phyloP scores from a whole-genome alignment of 1,140 invertebrate genomes.

The Macrobrachium rosenbergii region DNA sequence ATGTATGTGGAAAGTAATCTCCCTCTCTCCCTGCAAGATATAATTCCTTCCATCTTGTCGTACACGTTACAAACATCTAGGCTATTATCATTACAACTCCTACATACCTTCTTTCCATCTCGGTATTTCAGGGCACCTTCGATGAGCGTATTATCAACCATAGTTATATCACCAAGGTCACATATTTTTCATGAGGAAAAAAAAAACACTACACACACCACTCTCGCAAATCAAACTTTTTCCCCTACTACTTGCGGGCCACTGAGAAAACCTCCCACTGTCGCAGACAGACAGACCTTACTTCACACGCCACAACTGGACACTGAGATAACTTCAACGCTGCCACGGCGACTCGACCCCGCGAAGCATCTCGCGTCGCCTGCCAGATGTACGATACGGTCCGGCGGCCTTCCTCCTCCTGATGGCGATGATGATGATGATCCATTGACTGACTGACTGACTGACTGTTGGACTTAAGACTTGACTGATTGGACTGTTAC shows the following conservation, averaged over 20 bases:
- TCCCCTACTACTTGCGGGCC: not conserved
- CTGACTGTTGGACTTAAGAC: too few species aligned
- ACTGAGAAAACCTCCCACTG: not conserved
- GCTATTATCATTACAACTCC: too few species aligned
- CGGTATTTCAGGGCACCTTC: slow-evolving; percentile 49
- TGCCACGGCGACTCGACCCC: not conserved
- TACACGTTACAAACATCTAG: not conserved
- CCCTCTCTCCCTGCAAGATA: too few species aligned
- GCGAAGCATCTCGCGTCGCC: not conserved
- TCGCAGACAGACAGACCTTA: slow-evolving; percentile 1
- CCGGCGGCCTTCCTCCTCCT: too few species aligned
- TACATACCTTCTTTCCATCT: slow-evolving; percentile 50
- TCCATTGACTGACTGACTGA: too few species aligned
- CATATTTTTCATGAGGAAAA: slow-evolving; percentile 19
- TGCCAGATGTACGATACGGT: slow-evolving; percentile 30
- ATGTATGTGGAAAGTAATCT: too few species aligned
- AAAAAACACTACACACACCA: not conserved
- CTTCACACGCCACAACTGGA: slow-evolving; percentile 36
- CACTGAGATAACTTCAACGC: slow-evolving; percentile 46
- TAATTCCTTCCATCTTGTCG: too few species aligned
- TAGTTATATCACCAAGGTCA: slow-evolving; percentile 45
- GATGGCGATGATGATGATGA: too few species aligned
- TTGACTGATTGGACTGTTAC: too few species aligned
- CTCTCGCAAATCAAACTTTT: not conserved
- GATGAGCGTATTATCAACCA: slow-evolving; percentile 52